Evolutionary conservation across 2,888 invertebrate species (phyloP), one percentile per base, ranked within the genome.

Genomic region (Sarcophaga subvicina): DNA sequence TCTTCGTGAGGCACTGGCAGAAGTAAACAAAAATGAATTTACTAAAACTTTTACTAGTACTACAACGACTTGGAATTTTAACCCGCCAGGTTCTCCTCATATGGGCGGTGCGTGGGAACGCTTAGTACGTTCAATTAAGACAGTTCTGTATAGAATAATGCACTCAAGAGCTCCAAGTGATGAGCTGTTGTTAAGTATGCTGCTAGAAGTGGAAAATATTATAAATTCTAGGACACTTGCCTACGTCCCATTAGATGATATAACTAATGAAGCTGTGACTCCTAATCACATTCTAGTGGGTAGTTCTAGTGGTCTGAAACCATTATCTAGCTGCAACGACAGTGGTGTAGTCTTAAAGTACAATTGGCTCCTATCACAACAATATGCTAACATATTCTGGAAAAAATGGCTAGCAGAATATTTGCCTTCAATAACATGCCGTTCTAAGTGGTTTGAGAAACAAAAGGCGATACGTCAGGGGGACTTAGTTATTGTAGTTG

Each of bases 181-280:
- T 62, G 62, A 62, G 22, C 2, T 73, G 75, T 75, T 45, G 1
- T 11, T 60, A 12, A 71, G 59, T n/a, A 71, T 60, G 71, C 25
- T 71, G 12, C 10, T 73, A 14, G 73, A 62, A 22, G 73, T 73
- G 6, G 62, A 73, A 47, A 73, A 73, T 22, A 22, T 73, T n/a
- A 73, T 63, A 62, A 62, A 73, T 45, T 73, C 73, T 14, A 62
- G 73, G 14, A 62, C 73, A 3, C 25, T 75, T 63, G 62, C 73
- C 14, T 73, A 73, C n/a, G 37, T 71, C 27, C 60, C 72, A 49
- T 49, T 49, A 49, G 60, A 60, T n/a, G 14, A 17, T 17, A 17
- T 14, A 60, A n/a, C 47, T 49, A 12, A 49, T 4, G 60, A 60
- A 60, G 60, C 20, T 17, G n/a, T 60, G 8, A 60, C 60, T 17